Conservation (phyloP, 2,888 invertebrate genomes). For the Oxycera nigricornis region DNA sequence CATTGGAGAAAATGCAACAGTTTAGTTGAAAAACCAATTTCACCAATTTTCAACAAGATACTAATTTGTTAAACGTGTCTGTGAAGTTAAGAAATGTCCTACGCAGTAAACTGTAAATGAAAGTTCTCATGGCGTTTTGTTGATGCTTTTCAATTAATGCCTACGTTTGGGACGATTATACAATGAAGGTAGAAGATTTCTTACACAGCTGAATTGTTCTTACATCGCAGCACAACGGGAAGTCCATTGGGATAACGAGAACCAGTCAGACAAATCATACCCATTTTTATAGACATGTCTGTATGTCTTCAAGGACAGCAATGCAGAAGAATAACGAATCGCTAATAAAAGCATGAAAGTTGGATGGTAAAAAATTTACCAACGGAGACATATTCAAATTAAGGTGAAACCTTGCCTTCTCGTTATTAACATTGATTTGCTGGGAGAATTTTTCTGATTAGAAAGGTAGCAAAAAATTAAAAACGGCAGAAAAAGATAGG, state of each 20-base stretch:
- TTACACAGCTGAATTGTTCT: conserved; percentile 16
- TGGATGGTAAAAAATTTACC: conserved; percentile 34
- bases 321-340: background rate
- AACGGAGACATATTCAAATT: conserved; percentile 38
- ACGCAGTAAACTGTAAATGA: background rate
- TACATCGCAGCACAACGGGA: background rate
- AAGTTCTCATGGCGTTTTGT: conserved; percentile 9
- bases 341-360: background rate
- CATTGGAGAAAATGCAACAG: no score
- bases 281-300: background rate
- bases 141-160: conserved; percentile 36
- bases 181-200: background rate
- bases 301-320: background rate
- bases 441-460: background rate
- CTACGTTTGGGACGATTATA: conserved; percentile 9
- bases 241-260: no score
- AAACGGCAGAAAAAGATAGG: no score
- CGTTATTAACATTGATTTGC: conserved; percentile 31
- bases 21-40: no score
- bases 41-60: no score
- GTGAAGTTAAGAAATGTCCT: no score
- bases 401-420: conserved; percentile 35
- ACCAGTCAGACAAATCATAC: no score
- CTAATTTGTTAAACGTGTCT: no score
- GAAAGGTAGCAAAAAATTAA: background rate